These are phyloP conservation scores for Oscheius sp. DNA, from an alignment of 1,140 invertebrate genomes.

Conservation along the genomic window DNA sequence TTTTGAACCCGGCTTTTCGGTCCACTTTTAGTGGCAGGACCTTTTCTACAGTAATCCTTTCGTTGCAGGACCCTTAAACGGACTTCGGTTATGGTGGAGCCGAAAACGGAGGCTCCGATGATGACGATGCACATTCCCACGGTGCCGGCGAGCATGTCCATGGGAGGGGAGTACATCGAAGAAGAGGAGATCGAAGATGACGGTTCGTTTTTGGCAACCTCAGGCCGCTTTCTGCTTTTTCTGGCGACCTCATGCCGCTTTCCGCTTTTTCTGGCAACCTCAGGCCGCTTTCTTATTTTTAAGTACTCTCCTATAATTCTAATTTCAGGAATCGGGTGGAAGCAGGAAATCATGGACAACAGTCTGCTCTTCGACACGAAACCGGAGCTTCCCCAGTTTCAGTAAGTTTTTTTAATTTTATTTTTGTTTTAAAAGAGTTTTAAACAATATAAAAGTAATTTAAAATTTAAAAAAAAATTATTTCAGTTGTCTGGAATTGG, in stretches of 20 bases:
- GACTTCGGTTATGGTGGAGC: background rate
- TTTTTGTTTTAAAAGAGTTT: too few species aligned
- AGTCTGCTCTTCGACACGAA: background rate
- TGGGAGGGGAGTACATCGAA: constrained; percentile 22
- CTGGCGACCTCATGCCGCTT: too few species aligned
- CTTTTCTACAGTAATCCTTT: too few species aligned
- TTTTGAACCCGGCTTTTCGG: too few species aligned
- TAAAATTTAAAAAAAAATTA: background rate
- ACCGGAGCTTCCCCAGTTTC: background rate
- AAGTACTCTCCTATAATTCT: background rate
- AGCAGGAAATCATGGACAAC: constrained; percentile 1
- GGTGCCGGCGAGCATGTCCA: constrained; percentile 25
- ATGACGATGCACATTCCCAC: constrained; percentile 17
- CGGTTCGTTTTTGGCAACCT: background rate
- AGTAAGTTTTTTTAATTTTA: background rate
- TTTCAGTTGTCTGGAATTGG: constrained; percentile 10
- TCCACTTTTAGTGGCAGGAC: too few species aligned
- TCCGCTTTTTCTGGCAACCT: too few species aligned
- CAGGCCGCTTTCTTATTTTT: too few species aligned
- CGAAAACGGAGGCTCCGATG: background rate
- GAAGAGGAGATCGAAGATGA: constrained; percentile 27
- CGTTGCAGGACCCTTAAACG: background rate
- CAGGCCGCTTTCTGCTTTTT: too few species aligned
- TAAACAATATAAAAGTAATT: too few species aligned
- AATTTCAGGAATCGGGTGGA: background rate